Percentiles rank a stretch among this genome's conserved stretches.
phyloP scores from a whole-genome alignment of 2,888 invertebrate species.

The Eupithecia tripunctaria region DNA sequence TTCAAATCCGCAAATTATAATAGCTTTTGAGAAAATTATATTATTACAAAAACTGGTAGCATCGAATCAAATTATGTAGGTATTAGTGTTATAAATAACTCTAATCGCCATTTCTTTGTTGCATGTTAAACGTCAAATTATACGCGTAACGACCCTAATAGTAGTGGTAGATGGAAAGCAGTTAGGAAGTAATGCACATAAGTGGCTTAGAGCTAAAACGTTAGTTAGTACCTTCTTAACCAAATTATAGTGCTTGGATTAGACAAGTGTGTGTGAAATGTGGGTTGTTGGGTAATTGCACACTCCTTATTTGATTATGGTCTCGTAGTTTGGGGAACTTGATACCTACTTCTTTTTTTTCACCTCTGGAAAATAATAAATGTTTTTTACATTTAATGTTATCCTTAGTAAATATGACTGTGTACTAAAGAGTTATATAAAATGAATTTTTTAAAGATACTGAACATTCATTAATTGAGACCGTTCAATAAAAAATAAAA shows the following conservation, averaged over 20 bases:
- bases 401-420: background rate
- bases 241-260: conserved; percentile 10
- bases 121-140: background rate
- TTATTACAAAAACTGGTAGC: background rate
- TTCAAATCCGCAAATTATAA: background rate
- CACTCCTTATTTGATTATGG: conserved; percentile 4
- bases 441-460: background rate
- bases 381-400: background rate
- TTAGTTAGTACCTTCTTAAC: background rate
- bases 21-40: background rate
- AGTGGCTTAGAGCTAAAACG: background rate
- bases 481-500: conserved; percentile 8
- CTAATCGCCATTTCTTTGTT: background rate
- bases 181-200: background rate
- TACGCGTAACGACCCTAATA: background rate
- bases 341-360: background rate
- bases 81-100: background rate
- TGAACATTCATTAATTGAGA: conserved; percentile 2
- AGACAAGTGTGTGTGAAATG: conserved; percentile 10
- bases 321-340: conserved; percentile 1
- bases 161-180: background rate
- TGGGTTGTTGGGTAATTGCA: background rate
- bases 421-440: background rate
- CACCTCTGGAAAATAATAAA: background rate
- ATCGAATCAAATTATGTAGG: background rate